Base-by-base conservation (phyloP, 2,888 invertebrate species). In the Meghimatium bilineatum region DNA sequence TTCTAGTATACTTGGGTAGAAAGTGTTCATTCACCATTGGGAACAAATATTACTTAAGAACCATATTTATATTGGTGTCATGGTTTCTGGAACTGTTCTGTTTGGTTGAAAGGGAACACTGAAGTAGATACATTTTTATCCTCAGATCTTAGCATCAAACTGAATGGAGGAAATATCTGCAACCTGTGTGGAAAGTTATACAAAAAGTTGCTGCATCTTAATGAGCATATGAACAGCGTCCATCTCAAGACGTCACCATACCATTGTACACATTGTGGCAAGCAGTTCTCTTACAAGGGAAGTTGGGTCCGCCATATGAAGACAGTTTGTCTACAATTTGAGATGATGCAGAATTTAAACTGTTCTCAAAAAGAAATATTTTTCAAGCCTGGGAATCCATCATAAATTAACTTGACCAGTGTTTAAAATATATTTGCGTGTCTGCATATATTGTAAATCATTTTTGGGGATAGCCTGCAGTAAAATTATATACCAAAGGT, bases 191-290 rank as follows among this genome's bases (percentile, higher is more conserved):
- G 83, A 60, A 83, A 69, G 38, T 83, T 63, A 36, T 79, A 74
- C 60, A 79, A 66, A 71, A 83, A 79, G 72, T 60, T 72, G 14
- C 79, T 79, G 56, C 83, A 83, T 34, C 74, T 83, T n/a, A 38
- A 71, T 17, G 83, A 83, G 32, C 83, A 79, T 32, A 79, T 79
- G 71, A 72, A 83, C 79, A 79, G 79, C 56, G 71, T 83, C n/a
- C 79, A 83, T 44, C 63, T 79, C n/a, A 76, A 79, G 66, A 72
- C 26, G 32, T 71, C 66, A 29, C 74, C 78, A 1, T 71, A 77
- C 36, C 60, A 60, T 36, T 83, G 78, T 67, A 32, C 34, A 17
- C 44, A 67, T 36, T 76, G 82, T 82, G 75, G 76, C 44, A 82
- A 72, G 52, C 71, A 63, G 49, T 81, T 82, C 74, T 56, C 67